Base-by-base conservation (phyloP, 2,888 invertebrate species). In the Ophonus ardosiacus region DNA sequence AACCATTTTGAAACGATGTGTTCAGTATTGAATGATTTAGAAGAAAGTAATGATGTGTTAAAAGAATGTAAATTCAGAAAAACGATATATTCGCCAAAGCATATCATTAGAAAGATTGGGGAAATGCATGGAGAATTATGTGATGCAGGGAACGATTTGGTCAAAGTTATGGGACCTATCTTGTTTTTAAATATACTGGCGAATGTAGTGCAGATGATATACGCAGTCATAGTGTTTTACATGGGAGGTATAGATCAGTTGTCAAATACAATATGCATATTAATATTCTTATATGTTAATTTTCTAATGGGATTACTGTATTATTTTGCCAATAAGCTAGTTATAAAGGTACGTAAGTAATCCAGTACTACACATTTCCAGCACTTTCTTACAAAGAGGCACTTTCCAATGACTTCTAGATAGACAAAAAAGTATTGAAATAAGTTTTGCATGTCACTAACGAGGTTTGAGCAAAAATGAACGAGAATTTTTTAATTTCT, bases 1-100 rank as follows among this genome's bases (percentile, higher is more conserved):
- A 1, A 38, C 0, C 68, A 68, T 40, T 68, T 31, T 13, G 15
- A 68, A 15, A 68, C 68, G n/a, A 68, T 68, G 68, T 38, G 68
- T 7, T 10, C 8, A 5, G n/a, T 68, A 7, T 7, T 68, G 5
- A 59, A 59, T 17, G 15, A 13, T 51, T 51, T 51, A 51, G 43
- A 51, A 51, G 43, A 51, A 51, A 51, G 13, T 5, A 13, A 5
- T 13, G 13, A 10, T 51, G 4, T 6, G 0, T 51, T 51, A 5
- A 5, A 51, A 8, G 43, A 51, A 51, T 10, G 4, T 51, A 13
- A 51, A 31, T 31, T 4, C 43, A 51, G 10, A 13, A 43, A 43
- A 4, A 43, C 43, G 1, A 31, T 0, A 31, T 6, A 31, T 31
- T 31, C 59, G 0, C 21, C 63, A 13, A 8, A 13, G 5, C 24